A percentile compares a stretch with the other conserved stretches of the same genome.
Conservation (phyloP, 2,888 invertebrate genomes). For the Sinelater perroti region DNA sequence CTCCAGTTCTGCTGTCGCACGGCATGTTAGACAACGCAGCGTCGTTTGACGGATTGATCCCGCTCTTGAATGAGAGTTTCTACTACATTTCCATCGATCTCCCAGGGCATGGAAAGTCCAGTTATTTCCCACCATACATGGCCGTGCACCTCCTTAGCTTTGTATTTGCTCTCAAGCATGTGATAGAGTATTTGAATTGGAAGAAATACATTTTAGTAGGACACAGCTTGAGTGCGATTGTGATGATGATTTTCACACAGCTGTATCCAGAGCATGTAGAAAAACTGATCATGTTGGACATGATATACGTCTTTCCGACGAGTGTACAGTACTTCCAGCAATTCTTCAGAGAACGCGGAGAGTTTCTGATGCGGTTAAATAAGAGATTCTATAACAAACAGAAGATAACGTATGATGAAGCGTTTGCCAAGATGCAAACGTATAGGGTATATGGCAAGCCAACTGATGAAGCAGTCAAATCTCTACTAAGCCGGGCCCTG, state of each 20-base stretch:
- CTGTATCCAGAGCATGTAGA: constrained; percentile 59
- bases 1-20: constrained; percentile 67
- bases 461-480: not conserved
- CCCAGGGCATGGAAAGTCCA: constrained; percentile 70
- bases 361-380: constrained; percentile 55
- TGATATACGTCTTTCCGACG: constrained; percentile 50
- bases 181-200: constrained; percentile 51
- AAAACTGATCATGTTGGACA: constrained; percentile 61
- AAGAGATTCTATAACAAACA: too few relatives aligned
- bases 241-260: constrained; percentile 56
- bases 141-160: constrained; percentile 59
- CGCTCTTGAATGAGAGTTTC: constrained; percentile 61
- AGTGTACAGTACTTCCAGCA: constrained; percentile 45
- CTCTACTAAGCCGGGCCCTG: not conserved
- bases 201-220: constrained; percentile 54
- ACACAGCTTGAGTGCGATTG: constrained; percentile 63
- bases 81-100: constrained; percentile 65
- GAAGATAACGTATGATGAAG: not conserved
- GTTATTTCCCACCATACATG: constrained; percentile 60
- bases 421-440: not conserved
- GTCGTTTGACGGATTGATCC: constrained; percentile 66
- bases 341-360: constrained; percentile 54
- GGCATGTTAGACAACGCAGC: constrained; percentile 69
- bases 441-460: not conserved
- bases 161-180: constrained; percentile 54